Base-by-base conservation (phyloP, 2,888 invertebrate genomes). In the Idaea straminata region DNA sequence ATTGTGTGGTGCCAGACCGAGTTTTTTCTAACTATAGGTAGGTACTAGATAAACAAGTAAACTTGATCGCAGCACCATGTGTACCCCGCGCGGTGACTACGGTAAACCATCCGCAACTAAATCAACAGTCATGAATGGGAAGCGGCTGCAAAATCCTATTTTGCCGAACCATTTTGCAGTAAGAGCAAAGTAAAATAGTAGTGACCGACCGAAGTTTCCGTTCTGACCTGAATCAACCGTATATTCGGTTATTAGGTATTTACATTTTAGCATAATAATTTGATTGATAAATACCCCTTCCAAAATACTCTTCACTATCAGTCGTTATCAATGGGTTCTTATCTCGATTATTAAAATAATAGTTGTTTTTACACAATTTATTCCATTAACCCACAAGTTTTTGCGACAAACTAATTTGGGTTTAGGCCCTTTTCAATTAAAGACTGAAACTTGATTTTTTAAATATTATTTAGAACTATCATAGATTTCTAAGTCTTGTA, bases 261-360 rank as follows among this genome's bases (percentile, higher is more conserved):
- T 35, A 13, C 25, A 25, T 3, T 25, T 25, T 25, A 35, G 15
- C 61, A n/a, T 34, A 47, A 47, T 10, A 47, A 47, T 47, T 47
- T 10, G 10, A 47, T 47, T 47, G 10, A 47, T 47, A 47, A 47
- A 47, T 47, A 47, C 47, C 10, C 47, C 47, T 0, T 47, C 13
- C 47, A 47, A 47, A 47, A 47, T 47, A 47, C 47, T 47, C 47
- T 7, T 47, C 47, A 13, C 13, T 47, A 47, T 47, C 47, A 47
- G 47, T 10, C 10, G 47, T 47, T 47, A 47, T 47, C 47, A 10
- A 47, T 47, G 6, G 47, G 7, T 47, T 10, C 47, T 47, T 47
- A 47, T 47, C 47, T 47, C 61, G 64, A 61, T 61, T 61, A 6
- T 57, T 65, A 47, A 47, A 47, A 4, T 47, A 7, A 47, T 47